Percentiles rank a stretch among this genome's conserved stretches.
These are phyloP conservation scores for Scortum barcoo DNA, from an alignment of 2,113 vertebrate genomes.

Conservation along the genomic window DNA sequence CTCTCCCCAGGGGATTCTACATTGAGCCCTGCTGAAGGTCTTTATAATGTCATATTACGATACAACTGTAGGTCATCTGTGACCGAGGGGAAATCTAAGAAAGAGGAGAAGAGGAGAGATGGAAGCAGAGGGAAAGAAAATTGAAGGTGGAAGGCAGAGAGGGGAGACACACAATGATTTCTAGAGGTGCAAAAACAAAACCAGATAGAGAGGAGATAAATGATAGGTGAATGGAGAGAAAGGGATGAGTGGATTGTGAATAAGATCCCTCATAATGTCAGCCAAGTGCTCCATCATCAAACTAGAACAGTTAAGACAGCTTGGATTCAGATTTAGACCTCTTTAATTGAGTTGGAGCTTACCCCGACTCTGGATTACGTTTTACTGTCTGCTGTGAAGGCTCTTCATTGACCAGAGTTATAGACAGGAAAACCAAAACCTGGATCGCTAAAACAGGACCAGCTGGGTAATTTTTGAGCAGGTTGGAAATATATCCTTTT, in stretches of 20 bases:
- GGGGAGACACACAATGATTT: constrained; percentile 16
- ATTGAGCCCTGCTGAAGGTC: constrained; percentile 46
- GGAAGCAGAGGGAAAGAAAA: neutral
- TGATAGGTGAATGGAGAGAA: constrained; percentile 39
- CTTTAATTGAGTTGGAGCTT: constrained; percentile 71
- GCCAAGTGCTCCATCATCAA: constrained; percentile 69
- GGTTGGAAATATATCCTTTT: constrained; percentile 47
- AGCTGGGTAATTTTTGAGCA: constrained; percentile 53
- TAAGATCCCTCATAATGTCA: constrained; percentile 58
- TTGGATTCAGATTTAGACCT: constrained; percentile 72
- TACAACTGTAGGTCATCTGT: constrained; percentile 39
- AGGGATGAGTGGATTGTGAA: constrained; percentile 47
- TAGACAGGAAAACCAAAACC: constrained; percentile 58
- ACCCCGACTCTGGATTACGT: constrained; percentile 58
- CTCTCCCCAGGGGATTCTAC: constrained; percentile 53
- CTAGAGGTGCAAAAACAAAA: constrained; percentile 41
- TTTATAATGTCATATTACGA: constrained; percentile 68
- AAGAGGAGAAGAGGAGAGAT: neutral
- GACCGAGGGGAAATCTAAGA: constrained; percentile 18
- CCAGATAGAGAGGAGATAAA: constrained; percentile 37
- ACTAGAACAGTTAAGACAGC: constrained; percentile 69
- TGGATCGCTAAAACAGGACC: constrained; percentile 66
- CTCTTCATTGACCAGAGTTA: constrained; percentile 58
- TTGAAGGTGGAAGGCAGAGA: constrained; percentile 4
- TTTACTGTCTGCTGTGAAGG: constrained; percentile 69